phyloP scores from a whole-genome alignment of 2,113 vertebrate species.

The Cardinalis cardinalis region DNA sequence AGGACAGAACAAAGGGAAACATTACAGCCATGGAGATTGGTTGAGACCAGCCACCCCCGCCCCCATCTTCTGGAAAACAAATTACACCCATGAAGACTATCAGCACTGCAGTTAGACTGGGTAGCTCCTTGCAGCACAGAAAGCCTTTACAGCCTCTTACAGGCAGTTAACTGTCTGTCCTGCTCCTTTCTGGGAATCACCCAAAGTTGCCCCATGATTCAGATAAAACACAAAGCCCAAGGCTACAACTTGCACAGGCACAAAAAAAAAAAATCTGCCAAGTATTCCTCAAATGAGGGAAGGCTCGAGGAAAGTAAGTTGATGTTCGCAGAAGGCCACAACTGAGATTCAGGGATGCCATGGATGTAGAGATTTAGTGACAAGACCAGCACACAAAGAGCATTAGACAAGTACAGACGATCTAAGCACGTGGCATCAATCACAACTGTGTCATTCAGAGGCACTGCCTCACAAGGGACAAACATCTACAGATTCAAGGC shows the following conservation, averaged over 20 bases:
- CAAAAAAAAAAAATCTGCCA: not conserved
- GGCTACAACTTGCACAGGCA: not conserved
- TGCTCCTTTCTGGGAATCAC: not conserved
- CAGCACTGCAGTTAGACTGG: not conserved
- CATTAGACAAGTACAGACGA: slow-evolving; percentile 38
- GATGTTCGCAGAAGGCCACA: slow-evolving; percentile 38
- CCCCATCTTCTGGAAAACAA: not conserved
- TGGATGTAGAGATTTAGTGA: slow-evolving; percentile 26
- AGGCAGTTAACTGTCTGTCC: not conserved
- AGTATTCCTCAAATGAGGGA: slow-evolving; percentile 5
- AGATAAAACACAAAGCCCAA: slow-evolving; percentile 2
- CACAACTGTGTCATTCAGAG: slow-evolving; percentile 45
- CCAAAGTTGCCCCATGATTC: not conserved
- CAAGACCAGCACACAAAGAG: slow-evolving; percentile 30
- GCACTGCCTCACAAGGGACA: slow-evolving; percentile 35
- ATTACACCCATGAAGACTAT: not conserved
- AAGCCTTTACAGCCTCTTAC: not conserved
- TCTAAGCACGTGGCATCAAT: slow-evolving; percentile 42
- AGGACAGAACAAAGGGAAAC: slow-evolving; percentile 51
- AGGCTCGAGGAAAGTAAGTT: not conserved
- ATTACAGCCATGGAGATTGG: slow-evolving; percentile 54
- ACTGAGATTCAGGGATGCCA: slow-evolving; percentile 62
- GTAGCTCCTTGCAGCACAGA: not conserved
- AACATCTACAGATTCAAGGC: slow-evolving; percentile 62
- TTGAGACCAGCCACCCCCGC: not conserved